Evolutionary conservation across 2,113 vertebrate genomes (phyloP).

Genomic region (Chaetodon auriga): DNA sequence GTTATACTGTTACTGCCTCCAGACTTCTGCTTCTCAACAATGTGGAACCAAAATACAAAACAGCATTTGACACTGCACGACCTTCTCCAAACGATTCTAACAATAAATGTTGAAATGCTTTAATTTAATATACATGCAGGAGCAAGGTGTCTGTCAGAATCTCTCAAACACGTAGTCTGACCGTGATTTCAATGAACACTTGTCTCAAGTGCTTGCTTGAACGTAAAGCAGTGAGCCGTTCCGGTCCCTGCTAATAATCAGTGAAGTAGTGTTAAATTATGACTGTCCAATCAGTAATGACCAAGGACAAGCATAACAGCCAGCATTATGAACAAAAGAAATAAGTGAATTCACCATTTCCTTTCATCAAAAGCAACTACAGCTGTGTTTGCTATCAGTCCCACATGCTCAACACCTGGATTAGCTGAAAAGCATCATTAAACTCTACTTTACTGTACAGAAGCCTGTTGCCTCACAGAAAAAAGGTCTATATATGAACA

Average conservation of each 20-base stretch:
- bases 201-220: background rate
- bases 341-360: background rate
- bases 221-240: slow-evolving; percentile 16
- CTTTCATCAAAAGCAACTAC: background rate
- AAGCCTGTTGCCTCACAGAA: too few species aligned
- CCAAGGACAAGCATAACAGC: background rate
- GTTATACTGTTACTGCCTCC: background rate
- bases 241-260: slow-evolving; percentile 1
- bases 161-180: background rate
- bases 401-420: background rate
- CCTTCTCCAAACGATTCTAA: background rate
- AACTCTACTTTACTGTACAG: background rate
- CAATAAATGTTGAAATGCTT: background rate
- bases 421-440: background rate
- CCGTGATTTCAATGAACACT: slow-evolving; percentile 9
- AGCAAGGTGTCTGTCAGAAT: background rate
- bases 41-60: background rate
- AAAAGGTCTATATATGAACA: background rate
- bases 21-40: background rate
- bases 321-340: background rate
- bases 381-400: background rate
- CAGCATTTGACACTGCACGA: background rate
- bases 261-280: slow-evolving; percentile 24
- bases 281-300: slow-evolving; percentile 2
- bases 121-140: background rate